These are phyloP conservation scores for Cremastinae sp. DNA, from an alignment of 2,888 invertebrate genomes.

Conservation along the genomic window DNA sequence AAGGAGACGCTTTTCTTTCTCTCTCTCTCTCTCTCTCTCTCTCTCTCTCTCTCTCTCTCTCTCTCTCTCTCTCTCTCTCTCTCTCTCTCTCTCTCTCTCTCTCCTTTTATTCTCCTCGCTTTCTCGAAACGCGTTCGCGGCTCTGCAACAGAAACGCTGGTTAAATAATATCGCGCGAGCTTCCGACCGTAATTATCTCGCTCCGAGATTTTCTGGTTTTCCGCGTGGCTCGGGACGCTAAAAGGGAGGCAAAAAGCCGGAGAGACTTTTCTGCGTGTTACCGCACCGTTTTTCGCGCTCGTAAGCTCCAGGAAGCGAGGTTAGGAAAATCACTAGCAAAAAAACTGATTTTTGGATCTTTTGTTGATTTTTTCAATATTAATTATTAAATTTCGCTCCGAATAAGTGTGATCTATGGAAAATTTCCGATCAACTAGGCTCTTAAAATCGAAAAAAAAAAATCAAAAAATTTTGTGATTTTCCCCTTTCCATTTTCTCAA, in stretches of 20 bases:
- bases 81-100: slow-evolving; percentile 1
- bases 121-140: slow-evolving; percentile 10
- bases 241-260: slow-evolving; percentile 25
- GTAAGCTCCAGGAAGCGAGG: slow-evolving; percentile 53
- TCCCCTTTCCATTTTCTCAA: too few relatives aligned
- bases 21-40: slow-evolving; percentile 54
- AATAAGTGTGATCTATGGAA: too few relatives aligned
- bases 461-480: too few relatives aligned
- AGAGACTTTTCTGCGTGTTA: slow-evolving; percentile 22
- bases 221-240: slow-evolving; percentile 54
- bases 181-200: slow-evolving; percentile 79
- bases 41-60: slow-evolving; percentile 57
- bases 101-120: background rate
- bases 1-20: slow-evolving; percentile 68
- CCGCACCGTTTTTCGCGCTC: slow-evolving; percentile 49
- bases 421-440: too few relatives aligned
- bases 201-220: slow-evolving; percentile 76
- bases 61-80: slow-evolving; percentile 54
- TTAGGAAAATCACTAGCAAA: background rate
- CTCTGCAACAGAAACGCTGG: slow-evolving; percentile 74
- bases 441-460: too few relatives aligned
- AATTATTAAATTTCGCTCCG: too few relatives aligned
- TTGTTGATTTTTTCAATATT: too few relatives aligned
- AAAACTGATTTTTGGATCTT: too few relatives aligned
- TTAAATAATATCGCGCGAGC: slow-evolving; percentile 77